Conservation (phyloP, 2,797 vertebrate genomes). For the Macroramphosus scolopax region DNA sequence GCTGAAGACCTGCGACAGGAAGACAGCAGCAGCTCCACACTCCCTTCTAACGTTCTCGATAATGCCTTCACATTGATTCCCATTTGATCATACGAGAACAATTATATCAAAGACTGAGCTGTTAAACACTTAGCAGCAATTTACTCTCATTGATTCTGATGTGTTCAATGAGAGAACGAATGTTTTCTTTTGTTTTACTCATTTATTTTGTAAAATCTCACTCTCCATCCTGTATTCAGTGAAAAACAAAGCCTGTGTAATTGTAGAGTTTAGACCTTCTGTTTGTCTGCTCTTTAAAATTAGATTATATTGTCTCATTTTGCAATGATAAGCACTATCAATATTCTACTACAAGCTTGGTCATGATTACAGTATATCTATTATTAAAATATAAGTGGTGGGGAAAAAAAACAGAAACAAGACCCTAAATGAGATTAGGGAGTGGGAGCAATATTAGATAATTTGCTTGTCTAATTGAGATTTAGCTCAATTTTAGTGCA, state of each 20-base stretch:
- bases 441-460: constrained; percentile 60
- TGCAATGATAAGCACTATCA: constrained; percentile 10
- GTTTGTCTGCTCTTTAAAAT: neutral
- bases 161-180: too few relatives aligned
- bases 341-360: constrained; percentile 12
- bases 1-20: constrained; percentile 62
- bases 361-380: constrained; percentile 50
- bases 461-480: constrained; percentile 71
- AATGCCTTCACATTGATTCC: constrained; percentile 59
- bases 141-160: constrained; percentile 42
- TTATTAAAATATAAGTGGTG: constrained; percentile 60
- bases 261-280: too few relatives aligned
- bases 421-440: constrained; percentile 64
- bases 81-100: constrained; percentile 63
- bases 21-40: constrained; percentile 47
- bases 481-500: constrained; percentile 58
- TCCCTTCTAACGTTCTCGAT: constrained; percentile 50
- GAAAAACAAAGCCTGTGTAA: neutral
- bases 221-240: neutral
- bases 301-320: constrained; percentile 31
- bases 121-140: constrained; percentile 57
- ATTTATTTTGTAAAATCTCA: too few relatives aligned
- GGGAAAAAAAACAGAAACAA: constrained; percentile 49
- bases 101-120: constrained; percentile 54
- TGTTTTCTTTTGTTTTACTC: too few relatives aligned